Base-by-base conservation (phyloP, 2,113 vertebrate species). In the Coryphaenoides rupestris region DNA sequence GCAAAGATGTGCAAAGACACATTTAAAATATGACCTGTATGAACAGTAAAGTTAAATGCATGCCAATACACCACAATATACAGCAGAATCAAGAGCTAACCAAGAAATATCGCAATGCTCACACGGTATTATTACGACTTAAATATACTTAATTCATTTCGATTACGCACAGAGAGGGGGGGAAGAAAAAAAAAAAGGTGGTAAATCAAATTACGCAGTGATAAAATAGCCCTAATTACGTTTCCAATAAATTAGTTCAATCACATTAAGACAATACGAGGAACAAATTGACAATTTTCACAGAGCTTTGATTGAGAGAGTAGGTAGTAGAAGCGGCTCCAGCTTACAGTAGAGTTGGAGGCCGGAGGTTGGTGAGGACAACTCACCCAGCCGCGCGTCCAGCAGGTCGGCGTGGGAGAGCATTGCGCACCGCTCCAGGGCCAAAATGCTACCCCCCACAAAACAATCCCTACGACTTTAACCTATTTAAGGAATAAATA, bases 311-410 rank as follows among this genome's bases (percentile, higher is more conserved):
- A 86, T 83, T 40, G 4, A 40, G 33, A 40, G 9, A n/a, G 81
- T 84, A 82, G 82, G 84, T 82, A 63, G 88, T 65, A 89, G 66
- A 91, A 88, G 82, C 76, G 87, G 40, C 86, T 87, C 81, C 84
- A 86, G 85, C 87, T 91, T 89, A 87, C 89, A 91, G 89, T 88
- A 88, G 87, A 91, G 87, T 89, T 89, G 90, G 86, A 91, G 87
- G 86, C 86, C 90, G 87, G 90, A 90, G 88, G 90, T 92, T 86
- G 90, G 86, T 85, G 89, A 85, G 66, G 89, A 87, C 85, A 93
- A 98, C 95, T 98, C 94, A 98, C 96, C 95, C 92, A 98, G 94
- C 89, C 95, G 94, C 91, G 95, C 94, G 91, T 99, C 96, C 94
- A 98, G 94, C 91, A 99, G 94, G 93, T 99, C 96, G 93, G 95